Evolutionary conservation across 2,888 invertebrate genomes (phyloP).

Genomic region (Chouioia cunea): DNA sequence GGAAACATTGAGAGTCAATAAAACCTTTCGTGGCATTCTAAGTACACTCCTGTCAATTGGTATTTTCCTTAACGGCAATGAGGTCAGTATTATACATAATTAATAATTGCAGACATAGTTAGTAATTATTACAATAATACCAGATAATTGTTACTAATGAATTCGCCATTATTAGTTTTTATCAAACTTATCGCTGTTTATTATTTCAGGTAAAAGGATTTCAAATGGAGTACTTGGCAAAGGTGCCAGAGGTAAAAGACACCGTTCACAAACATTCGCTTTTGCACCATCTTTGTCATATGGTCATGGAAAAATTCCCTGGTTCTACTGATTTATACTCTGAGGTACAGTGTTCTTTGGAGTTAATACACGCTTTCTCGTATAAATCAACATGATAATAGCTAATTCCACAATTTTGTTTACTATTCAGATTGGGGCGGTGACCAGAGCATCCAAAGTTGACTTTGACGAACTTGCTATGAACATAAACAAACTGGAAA

Average conservation of each 20-base stretch:
- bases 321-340: constrained; percentile 97
- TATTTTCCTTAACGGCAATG: constrained; percentile 94
- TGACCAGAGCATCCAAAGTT: constrained; percentile 91
- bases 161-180: too few relatives aligned
- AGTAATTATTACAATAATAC: neutral
- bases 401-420: neutral
- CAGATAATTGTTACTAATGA: constrained; percentile 3
- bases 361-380: neutral
- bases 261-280: constrained; percentile 99
- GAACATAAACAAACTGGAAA: constrained; percentile 90
- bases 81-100: constrained; percentile 62
- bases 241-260: constrained; percentile 98
- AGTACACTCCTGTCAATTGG: constrained; percentile 95
- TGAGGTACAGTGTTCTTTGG: constrained; percentile 75
- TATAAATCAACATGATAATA: neutral
- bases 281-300: constrained; percentile 95
- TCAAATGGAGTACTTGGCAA: constrained; percentile 95
- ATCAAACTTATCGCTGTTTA: neutral
- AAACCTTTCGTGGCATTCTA: constrained; percentile 95
- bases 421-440: constrained; percentile 81
- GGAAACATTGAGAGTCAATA: constrained; percentile 89
- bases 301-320: constrained; percentile 96
- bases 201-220: constrained; percentile 87
- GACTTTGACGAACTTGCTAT: constrained; percentile 93
- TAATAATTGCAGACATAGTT: neutral